Evolutionary conservation across 2,113 vertebrate genomes (phyloP).

Genomic region (Chrysochloris asiatica): DNA sequence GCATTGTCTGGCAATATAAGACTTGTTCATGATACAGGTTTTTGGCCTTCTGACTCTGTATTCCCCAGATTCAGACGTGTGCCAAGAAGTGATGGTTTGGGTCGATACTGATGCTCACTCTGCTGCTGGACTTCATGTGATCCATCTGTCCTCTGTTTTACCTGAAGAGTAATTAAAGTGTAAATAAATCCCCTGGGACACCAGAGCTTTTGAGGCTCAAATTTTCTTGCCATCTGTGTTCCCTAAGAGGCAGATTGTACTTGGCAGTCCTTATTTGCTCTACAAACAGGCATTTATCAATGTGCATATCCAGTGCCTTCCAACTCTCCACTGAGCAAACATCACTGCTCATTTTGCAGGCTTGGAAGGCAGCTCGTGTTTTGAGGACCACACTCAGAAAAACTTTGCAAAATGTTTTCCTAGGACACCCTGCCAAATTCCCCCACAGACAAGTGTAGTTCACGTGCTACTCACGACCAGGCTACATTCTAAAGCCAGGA

Average conservation of each 20-base stretch:
- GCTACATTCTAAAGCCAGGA: background rate
- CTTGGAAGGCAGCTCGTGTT: background rate
- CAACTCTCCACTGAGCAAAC: slow-evolving; percentile 30
- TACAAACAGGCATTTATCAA: slow-evolving; percentile 53
- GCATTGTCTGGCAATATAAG: background rate
- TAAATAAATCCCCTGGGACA: background rate
- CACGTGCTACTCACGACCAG: background rate
- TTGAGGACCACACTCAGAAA: slow-evolving; percentile 21
- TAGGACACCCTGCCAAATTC: background rate
- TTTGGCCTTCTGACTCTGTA: background rate
- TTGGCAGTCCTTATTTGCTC: slow-evolving; percentile 54
- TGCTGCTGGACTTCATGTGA: background rate
- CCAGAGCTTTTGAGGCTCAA: slow-evolving; percentile 30
- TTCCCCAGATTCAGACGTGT: background rate
- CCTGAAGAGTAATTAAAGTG: slow-evolving; percentile 53
- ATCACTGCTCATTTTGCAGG: slow-evolving; percentile 46
- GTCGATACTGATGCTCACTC: background rate
- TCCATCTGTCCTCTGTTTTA: slow-evolving; percentile 55
- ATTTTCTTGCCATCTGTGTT: slow-evolving; percentile 30
- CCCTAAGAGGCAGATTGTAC: slow-evolving; percentile 42
- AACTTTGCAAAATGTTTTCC: slow-evolving; percentile 32
- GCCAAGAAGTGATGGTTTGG: background rate
- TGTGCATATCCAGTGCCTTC: slow-evolving; percentile 44
- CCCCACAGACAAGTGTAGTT: background rate
- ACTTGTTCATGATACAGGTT: background rate